Evolutionary conservation across 23 tunicate species (phyloP).

Genomic region (Trididemnum nubilum): DNA sequence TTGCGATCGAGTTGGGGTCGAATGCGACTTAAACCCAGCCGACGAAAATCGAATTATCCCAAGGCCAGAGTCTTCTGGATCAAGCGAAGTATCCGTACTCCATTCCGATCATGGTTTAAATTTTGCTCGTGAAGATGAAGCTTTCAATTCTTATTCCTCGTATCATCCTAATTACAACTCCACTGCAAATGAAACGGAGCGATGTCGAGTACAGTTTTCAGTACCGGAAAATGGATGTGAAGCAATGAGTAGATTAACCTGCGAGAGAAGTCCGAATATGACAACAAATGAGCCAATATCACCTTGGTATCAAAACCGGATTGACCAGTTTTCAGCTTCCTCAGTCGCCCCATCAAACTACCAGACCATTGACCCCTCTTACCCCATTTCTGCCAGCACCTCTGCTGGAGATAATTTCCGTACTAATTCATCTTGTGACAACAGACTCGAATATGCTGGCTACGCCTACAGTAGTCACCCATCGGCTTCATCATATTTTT

Average conservation of each 20-base stretch:
- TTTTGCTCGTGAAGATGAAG: slow-evolving; percentile 4
- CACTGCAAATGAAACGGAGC: background rate
- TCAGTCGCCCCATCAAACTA: background rate
- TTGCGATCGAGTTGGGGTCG: background rate
- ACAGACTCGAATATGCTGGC: background rate
- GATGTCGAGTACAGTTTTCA: background rate
- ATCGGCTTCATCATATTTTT: background rate
- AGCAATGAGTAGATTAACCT: background rate
- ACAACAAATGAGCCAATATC: slow-evolving; percentile 5
- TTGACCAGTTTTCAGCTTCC: background rate
- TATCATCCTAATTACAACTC: background rate
- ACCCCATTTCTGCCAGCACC: background rate
- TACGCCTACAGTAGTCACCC: background rate
- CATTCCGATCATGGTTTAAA: slow-evolving; percentile 9
- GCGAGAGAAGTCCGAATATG: background rate
- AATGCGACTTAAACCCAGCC: background rate
- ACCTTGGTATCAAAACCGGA: slow-evolving; percentile 17
- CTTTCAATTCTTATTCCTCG: background rate
- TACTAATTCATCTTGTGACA: background rate
- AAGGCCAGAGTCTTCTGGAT: slow-evolving; percentile 59
- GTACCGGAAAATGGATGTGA: background rate
- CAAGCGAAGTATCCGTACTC: slow-evolving; percentile 46
- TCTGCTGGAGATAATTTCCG: background rate
- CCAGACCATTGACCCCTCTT: background rate
- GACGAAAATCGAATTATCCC: background rate